phyloP scores from a whole-genome alignment of 2,113 vertebrate species.

The Gobiocypris rarus region DNA sequence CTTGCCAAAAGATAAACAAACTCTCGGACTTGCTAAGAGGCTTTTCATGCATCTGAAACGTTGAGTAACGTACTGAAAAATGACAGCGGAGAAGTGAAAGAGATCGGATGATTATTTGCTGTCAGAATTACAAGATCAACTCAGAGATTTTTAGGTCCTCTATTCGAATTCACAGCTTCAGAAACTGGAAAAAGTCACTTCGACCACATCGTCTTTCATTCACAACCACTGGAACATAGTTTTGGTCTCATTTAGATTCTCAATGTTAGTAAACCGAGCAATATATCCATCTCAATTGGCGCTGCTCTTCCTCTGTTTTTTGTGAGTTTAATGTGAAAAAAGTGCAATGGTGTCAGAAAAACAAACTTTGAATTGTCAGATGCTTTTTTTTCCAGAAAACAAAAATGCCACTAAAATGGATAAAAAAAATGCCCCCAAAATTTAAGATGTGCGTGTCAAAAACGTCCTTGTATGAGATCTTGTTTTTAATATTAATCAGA shows the following conservation, averaged over 20 bases:
- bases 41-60: slow-evolving; percentile 62
- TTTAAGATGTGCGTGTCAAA: no score
- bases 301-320: no score
- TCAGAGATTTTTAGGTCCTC: neutral
- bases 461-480: no score
- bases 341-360: neutral
- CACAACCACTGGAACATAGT: neutral
- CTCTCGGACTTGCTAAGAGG: slow-evolving; percentile 62
- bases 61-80: neutral
- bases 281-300: neutral
- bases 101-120: neutral
- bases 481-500: no score
- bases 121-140: neutral
- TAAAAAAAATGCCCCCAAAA: no score
- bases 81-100: neutral
- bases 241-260: neutral
- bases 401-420: no score
- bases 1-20: slow-evolving; percentile 66
- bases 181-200: neutral
- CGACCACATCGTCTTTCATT: neutral
- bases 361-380: neutral
- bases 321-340: no score
- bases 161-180: neutral
- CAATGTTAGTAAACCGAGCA: neutral
- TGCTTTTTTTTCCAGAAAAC: no score